Evolutionary conservation across 2,113 vertebrate species (phyloP), one percentile per base, ranked within the genome.

Genomic region (Dunckerocampus dactyliophorus): DNA sequence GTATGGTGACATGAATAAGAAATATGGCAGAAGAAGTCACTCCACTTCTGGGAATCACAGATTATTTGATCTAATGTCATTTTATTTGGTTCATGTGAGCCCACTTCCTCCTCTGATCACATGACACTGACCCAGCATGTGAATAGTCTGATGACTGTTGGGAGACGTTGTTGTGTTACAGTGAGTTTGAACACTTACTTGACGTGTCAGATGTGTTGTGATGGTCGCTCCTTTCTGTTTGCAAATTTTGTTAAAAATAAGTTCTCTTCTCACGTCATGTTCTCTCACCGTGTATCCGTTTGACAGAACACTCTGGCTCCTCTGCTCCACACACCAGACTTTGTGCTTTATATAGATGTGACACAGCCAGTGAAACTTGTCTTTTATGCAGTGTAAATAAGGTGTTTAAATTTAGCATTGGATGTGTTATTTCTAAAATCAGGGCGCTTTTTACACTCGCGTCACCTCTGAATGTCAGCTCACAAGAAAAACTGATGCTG

Each of bases 331-430:
- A 75, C 78, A 80, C 73, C 72, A 88, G 81, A 85, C 71, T 60
- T 74, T 71, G 76, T 73, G 76, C 86, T 76, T 66, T 77, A 88
- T 87, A 86, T 89, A 89, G 87, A 88, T n/a, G 75, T 82, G 82
- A 82, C 82, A 69, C 57, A 77, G 76, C 65, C 62, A 31, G 64
- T 57, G 66, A 62, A 81, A 62, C 74, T 72, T 65, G 82, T 84
- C 78, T 64, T 70, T 76, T 80, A 80, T 85, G 81, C 85, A 79
- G 88, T 87, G 89, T 85, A 86, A 90, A 90, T 88, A 83, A 83
- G 83, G 48, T 50, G 65, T 72, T 59, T 78, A 87, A 84, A 85
- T 88, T 82, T 89, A 89, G 86, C 77, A 67, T 64, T 20, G 65
- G 63, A 86, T 81, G 83, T 85, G 84, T 84, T 77, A 84, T 55